Evolutionary conservation across 1,140 invertebrate species (phyloP), one percentile per base, ranked within the genome.

Genomic region (Rhynchophorus ferrugineus): DNA sequence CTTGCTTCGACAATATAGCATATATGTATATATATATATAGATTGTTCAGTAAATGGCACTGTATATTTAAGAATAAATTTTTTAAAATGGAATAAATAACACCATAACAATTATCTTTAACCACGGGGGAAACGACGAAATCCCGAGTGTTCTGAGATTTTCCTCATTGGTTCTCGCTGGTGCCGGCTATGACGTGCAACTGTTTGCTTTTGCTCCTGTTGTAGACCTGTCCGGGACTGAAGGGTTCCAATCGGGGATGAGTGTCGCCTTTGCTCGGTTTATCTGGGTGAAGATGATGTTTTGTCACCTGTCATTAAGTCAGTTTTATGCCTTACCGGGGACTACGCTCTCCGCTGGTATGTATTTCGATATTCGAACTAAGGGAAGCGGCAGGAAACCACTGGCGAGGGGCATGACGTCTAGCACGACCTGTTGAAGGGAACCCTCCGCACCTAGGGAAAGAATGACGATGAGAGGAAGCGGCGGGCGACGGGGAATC

Each of bases 361-460:
- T 89, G 70, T 95, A 95, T 61, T 91, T 91, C 3, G 89, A 92
- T n/a, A 96, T 73, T 50, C 89, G 77, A 47, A 96, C 86, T 46
- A 84, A 77, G 3, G 93, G 93, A 45, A 94, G 75, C 6, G 91
- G 91, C 37, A 95, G 74, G 68, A 85, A 91, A 17, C 93, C 93
- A 49, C 87, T 85, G 3, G 84, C 84, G 19, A 96, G 70, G 18
- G 92, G 92, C 85, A 95, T 91, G 9, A 95, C 88, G 62, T 95
- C 91, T 48, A 96, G 71, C 1, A 80, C 80, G 36, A 93, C 85
- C 42, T 75, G 78, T 41, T 83, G 78, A 37, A 82, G 79, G 11
- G 77, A 71, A 34, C 75, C 74, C 8, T 71, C 67, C 19, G 42
- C 21, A 56, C 89, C 86, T 50, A 37, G 1, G 17, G 18, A 3